Evolutionary conservation across 2,113 vertebrate genomes (phyloP).

Genomic region (Myrmophylax atrothorax): DNA sequence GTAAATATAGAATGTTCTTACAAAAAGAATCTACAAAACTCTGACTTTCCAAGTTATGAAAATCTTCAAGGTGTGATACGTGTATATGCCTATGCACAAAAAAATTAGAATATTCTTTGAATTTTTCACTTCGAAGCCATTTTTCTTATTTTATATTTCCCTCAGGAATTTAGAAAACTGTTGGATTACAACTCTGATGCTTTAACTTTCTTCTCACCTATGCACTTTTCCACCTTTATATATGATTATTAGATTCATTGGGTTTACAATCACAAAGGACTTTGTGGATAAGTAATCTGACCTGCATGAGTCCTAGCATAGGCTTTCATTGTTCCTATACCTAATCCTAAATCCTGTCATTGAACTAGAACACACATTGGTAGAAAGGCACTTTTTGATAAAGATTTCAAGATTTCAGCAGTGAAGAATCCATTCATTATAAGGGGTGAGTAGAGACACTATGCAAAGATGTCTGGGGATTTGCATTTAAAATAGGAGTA

Average conservation of each 20-base stretch:
- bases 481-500: constrained; percentile 52
- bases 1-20: neutral
- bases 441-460: neutral
- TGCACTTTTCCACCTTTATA: neutral
- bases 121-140: neutral
- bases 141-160: neutral
- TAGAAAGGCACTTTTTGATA: constrained; percentile 25
- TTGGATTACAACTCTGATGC: neutral
- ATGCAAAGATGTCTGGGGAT: constrained; percentile 42
- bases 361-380: neutral
- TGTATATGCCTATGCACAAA: neutral
- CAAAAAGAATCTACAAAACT: neutral
- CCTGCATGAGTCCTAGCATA: neutral
- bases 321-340: neutral
- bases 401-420: constrained; percentile 55
- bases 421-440: constrained; percentile 36
- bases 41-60: neutral
- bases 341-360: constrained; percentile 5
- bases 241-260: constrained; percentile 6
- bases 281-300: constrained; percentile 9
- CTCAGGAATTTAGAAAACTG: neutral
- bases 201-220: neutral
- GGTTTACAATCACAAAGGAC: neutral
- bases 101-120: neutral
- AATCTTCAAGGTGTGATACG: neutral